Percentiles rank a stretch among this genome's conserved stretches.
These are phyloP conservation scores for Prunella fulvescens DNA, from an alignment of 2,113 vertebrate species.

Conservation along the genomic window DNA sequence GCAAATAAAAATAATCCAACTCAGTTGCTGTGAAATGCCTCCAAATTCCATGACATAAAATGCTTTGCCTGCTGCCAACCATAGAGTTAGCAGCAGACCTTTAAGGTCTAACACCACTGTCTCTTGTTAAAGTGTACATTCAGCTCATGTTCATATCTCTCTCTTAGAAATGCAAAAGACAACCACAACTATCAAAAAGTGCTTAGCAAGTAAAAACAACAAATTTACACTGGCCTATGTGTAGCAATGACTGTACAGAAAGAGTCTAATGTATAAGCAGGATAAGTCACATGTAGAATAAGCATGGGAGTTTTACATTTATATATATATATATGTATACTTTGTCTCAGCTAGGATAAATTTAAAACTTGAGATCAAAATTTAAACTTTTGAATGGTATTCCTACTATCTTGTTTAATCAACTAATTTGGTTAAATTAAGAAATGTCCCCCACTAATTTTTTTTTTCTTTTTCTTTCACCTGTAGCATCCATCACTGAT, in stretches of 20 bases:
- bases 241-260: background rate
- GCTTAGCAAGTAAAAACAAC: background rate
- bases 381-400: background rate
- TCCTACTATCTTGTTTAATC: background rate
- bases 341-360: background rate
- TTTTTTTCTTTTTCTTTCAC: background rate
- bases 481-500: background rate
- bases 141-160: background rate
- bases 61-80: background rate
- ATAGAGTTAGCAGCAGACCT: background rate
- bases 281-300: background rate
- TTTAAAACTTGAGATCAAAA: background rate
- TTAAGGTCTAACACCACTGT: background rate
- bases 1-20: background rate
- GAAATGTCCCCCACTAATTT: background rate
- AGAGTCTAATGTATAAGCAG: background rate
- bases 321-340: background rate
- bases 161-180: background rate
- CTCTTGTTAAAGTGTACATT: fast-evolving
- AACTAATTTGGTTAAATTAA: background rate
- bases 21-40: background rate
- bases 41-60: background rate
- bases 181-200: background rate
- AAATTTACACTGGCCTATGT: background rate
- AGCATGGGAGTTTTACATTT: background rate